Evolutionary conservation across 2,113 vertebrate genomes (phyloP).

Genomic region (Chaetops frenatus): DNA sequence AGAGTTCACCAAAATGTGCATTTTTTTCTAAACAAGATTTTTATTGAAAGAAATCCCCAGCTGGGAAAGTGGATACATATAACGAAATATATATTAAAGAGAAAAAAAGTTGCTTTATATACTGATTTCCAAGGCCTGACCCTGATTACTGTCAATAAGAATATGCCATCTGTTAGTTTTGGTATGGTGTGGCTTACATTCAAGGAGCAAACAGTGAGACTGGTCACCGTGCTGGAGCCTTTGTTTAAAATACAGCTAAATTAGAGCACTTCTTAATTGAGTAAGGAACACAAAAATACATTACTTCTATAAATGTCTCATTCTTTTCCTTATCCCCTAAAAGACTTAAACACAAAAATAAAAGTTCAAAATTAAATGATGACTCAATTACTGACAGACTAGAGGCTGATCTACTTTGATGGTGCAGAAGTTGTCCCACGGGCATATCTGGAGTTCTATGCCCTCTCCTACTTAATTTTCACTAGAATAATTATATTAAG

Average conservation of each 20-base stretch:
- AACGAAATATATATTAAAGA: not conserved
- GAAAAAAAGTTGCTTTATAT: not conserved
- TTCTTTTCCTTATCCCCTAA: not conserved
- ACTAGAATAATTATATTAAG: not conserved
- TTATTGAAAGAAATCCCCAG: not conserved
- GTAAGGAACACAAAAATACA: not conserved
- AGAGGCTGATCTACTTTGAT: not conserved
- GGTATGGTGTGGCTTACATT: not conserved
- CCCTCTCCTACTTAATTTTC: not conserved
- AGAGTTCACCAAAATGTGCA: not conserved
- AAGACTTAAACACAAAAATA: not conserved
- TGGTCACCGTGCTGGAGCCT: not conserved
- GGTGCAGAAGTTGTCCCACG: not conserved
- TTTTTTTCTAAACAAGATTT: not conserved
- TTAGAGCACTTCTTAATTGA: not conserved
- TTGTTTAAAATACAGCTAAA: not conserved
- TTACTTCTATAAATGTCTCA: not conserved
- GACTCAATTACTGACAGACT: not conserved
- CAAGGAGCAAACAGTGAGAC: too few relatives aligned
- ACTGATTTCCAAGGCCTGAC: not conserved
- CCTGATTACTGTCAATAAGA: not conserved
- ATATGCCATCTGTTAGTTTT: not conserved
- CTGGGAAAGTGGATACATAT: rapidly evolving
- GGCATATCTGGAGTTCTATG: not conserved
- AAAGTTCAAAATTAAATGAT: not conserved